These are phyloP conservation scores for Patella ulyssiponensis DNA, from an alignment of 2,888 invertebrate genomes.

Conservation along the genomic window DNA sequence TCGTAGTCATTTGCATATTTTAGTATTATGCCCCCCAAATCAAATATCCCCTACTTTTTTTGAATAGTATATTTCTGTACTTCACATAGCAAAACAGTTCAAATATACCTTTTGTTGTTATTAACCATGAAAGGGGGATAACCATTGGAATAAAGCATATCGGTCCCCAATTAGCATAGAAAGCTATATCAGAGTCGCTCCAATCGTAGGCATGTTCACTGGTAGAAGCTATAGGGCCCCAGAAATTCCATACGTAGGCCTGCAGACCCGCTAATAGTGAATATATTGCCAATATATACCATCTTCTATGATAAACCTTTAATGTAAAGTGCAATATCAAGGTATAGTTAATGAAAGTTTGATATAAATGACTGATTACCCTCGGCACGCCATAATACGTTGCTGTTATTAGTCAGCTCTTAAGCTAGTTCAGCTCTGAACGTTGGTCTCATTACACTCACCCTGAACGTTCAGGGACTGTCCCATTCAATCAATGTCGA, in stretches of 20 bases:
- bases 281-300: constrained; percentile 53
- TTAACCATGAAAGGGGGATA: constrained; percentile 52
- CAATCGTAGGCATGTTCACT: constrained; percentile 52
- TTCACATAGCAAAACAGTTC: not conserved
- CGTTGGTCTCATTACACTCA: no score
- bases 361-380: no score
- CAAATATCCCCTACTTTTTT: no score
- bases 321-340: not conserved
- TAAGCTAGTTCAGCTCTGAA: no score
- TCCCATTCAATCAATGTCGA: no score
- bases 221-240: constrained; percentile 54
- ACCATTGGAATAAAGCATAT: constrained; percentile 49
- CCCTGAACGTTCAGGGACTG: no score
- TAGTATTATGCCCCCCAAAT: no score
- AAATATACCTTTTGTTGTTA: constrained; percentile 56
- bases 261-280: constrained; percentile 49
- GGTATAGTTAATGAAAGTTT: not conserved
- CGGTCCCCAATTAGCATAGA: constrained; percentile 57
- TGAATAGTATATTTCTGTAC: no score
- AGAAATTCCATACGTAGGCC: constrained; percentile 56
- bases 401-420: no score
- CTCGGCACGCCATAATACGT: no score
- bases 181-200: constrained; percentile 48
- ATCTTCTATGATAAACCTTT: constrained; percentile 50
- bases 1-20: no score